These are phyloP conservation scores for Sialia sialis DNA, from an alignment of 2,113 vertebrate genomes.

Conservation along the genomic window DNA sequence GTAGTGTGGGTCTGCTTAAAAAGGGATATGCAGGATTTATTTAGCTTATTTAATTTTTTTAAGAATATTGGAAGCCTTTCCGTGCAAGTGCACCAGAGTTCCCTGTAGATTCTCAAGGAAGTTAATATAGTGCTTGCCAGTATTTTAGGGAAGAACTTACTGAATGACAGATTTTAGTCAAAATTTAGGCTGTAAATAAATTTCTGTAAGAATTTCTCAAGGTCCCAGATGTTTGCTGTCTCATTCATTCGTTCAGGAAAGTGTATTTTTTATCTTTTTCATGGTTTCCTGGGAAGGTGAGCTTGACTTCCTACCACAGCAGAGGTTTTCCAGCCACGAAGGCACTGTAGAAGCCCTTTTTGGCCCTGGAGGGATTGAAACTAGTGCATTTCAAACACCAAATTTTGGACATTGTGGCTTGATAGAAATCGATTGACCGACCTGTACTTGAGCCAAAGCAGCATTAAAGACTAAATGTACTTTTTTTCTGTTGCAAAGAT, in stretches of 20 bases:
- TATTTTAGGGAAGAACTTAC: not conserved
- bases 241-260: not conserved
- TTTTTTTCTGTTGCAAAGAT: not conserved
- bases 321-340: not conserved
- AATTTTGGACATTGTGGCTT: not conserved
- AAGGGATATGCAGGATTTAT: conserved; percentile 24
- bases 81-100: not conserved
- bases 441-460: not conserved
- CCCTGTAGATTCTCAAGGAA: not conserved
- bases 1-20: conserved; percentile 31
- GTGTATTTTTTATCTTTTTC: not conserved
- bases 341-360: not conserved
- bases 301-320: not conserved
- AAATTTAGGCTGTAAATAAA: not conserved
- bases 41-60: conserved; percentile 41
- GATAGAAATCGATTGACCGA: not conserved
- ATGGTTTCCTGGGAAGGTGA: not conserved
- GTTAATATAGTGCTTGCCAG: not conserved
- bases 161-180: not conserved
- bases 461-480: not conserved
- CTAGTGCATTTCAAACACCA: not conserved
- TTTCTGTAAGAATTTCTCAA: not conserved
- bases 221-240: not conserved
- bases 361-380: not conserved
- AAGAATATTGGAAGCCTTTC: conserved; percentile 34